Base-by-base conservation (phyloP, 2,797 vertebrate species). In the Caiman crocodilus region DNA sequence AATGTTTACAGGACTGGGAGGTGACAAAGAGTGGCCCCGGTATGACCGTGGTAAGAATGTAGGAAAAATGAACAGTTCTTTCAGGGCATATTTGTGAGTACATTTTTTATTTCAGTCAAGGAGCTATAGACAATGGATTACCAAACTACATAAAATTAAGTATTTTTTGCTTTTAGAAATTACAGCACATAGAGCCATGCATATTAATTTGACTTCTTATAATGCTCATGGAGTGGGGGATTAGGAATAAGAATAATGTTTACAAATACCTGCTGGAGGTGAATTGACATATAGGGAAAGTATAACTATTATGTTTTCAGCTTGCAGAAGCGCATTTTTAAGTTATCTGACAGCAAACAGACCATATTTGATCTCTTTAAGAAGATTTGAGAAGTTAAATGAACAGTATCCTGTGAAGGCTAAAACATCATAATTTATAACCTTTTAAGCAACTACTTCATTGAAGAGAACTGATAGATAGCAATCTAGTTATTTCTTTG, bases 401-500 rank as follows among this genome's bases (percentile, higher is more conserved):
- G 69, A 16, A 30, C 42, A 42, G 56, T 73, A 32, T 77, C 82
- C 81, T 78, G 28, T 65, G 91, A 79, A 90, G 90, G 86, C 61
- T 75, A 84, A 83, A 88, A 4, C 8, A 2, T 91, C 69, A 65
- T 87, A 1, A 0, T 74, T 95, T 88, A 84, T 85, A 93, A 90
- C 87, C 64, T 90, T 93, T 89, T 83, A 90, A 96, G 69, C 76
- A 91, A 81, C 73, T 88, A 21, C 82, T 60, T 92, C 85, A 65
- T 84, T 87, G 84, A 94, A 90, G 63, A 86, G 84, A 92, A 91
- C 59, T 84, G 89, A 75, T 73, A 79, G 90, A 94, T 92, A 93
- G 82, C 56, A 84, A 79, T 93, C 90, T 94, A 79, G 50, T 60
- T 63, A 91, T 85, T 93, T 96, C 85, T 95, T 93, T 94, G 91